Evolutionary conservation across 2,113 vertebrate species (phyloP).

Genomic region (Apodemus speciosus): DNA sequence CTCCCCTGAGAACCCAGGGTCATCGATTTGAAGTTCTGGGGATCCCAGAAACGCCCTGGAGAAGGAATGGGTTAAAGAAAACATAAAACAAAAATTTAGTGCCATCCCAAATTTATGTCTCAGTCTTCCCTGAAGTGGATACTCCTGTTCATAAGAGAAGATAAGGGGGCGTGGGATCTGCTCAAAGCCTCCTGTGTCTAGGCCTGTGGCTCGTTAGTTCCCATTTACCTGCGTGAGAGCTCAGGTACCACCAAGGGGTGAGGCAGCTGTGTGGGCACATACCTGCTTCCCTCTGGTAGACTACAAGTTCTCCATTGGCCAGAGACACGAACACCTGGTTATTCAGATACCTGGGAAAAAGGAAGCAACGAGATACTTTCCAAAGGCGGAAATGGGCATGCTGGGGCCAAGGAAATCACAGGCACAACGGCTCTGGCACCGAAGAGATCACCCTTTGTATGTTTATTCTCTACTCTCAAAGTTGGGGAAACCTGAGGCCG

Average conservation of each 20-base stretch:
- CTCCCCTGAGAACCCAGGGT: conserved; percentile 90
- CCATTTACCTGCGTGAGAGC: not conserved
- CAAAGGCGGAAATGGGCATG: not conserved
- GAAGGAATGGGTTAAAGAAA: conserved; percentile 16
- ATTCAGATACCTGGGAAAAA: conserved; percentile 91
- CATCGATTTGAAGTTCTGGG: conserved; percentile 94
- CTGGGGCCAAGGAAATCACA: not conserved
- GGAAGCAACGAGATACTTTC: not conserved
- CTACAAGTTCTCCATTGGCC: conserved; percentile 95
- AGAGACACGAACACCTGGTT: conserved; percentile 98
- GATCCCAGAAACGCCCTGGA: conserved; percentile 97
- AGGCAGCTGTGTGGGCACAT: not conserved
- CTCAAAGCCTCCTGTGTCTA: not conserved
- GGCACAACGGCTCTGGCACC: not conserved
- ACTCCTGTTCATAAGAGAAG: not conserved
- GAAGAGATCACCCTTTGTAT: not conserved
- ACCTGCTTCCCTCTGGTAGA: conserved; percentile 98
- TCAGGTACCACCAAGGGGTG: not conserved
- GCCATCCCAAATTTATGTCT: not conserved
- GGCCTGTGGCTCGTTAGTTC: not conserved
- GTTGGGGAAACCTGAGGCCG: not conserved
- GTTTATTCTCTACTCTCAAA: not conserved
- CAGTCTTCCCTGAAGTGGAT: not conserved
- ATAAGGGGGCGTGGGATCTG: not conserved
- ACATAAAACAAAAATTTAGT: not conserved